Evolutionary conservation across 1,140 invertebrate species (phyloP), one percentile per base, ranked within the genome.

Genomic region (Hyles vespertilio): DNA sequence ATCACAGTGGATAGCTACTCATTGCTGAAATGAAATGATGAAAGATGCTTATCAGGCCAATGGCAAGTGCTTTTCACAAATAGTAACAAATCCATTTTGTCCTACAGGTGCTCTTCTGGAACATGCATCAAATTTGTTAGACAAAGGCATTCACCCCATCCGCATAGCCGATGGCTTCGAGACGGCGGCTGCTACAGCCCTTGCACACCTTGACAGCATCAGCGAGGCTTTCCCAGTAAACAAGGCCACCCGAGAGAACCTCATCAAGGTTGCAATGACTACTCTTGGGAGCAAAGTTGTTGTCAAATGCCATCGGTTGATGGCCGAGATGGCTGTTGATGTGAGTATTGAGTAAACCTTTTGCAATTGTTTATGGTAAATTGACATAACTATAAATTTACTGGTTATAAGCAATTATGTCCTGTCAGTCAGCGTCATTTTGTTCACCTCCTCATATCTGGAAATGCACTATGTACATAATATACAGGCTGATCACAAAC

Each of bases 151-250:
- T 82, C 99, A 99, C 89, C 99, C 99, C 0, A 99, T 99, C 64
- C 93, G 98, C 72, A 99, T 99, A 76, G 98, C 99, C 40, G 99
- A 99, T 92, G 98, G 99, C 46, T 99, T 97, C 87, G 98, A 99
- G 90, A 90, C 99, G 84, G 99, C 99, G 5, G 98, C 98, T 2
- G 95, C 97, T 67, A 93, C 93, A 66, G 97, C 98, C 4, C 92
- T 96, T 7, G 92, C 95, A 51, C 95, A 98, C 84, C 87, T 99
- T 45, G 96, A 98, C 61, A 91, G 92, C 32, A 98, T 99, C 75
- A 94, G 97, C 51, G 95, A 98, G 71, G 92, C 93, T 11, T 99
- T 99, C 87, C 95, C 95, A 0, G 93, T 99, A 40, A 93, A 95
- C 76, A 91, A 91, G 0, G 91, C 95, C 1, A 95, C 99, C 72